Evolutionary conservation across 2,888 invertebrate species (phyloP).

Genomic region (Platycnemis pennipes): DNA sequence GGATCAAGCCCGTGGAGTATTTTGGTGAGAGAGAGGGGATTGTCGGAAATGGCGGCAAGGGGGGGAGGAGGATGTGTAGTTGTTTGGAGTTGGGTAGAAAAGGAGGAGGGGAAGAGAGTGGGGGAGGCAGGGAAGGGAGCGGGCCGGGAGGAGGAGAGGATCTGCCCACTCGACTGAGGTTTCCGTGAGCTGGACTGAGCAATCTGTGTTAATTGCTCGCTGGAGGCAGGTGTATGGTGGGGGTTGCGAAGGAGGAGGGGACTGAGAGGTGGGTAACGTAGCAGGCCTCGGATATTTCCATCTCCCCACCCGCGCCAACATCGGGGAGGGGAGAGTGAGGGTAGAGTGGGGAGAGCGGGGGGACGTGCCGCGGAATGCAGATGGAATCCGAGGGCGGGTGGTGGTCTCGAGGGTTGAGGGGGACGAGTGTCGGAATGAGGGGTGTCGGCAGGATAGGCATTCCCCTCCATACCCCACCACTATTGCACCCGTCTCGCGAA

Average conservation of each 20-base stretch:
- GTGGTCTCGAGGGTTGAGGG: background rate
- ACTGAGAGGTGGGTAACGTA: background rate
- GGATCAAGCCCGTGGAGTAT: background rate
- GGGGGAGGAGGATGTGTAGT: background rate
- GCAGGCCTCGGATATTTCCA: background rate
- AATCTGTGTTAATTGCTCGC: constrained; percentile 67
- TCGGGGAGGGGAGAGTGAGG: background rate
- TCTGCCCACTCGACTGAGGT: constrained; percentile 54
- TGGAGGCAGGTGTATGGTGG: constrained; percentile 58
- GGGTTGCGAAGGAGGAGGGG: background rate
- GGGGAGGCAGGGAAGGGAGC: background rate
- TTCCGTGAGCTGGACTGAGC: constrained; percentile 57
- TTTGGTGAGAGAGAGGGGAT: background rate
- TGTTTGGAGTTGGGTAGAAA: background rate
- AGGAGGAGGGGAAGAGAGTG: background rate
- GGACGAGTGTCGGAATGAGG: background rate
- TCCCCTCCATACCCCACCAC: background rate
- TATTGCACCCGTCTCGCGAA: background rate
- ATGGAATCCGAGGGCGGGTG: background rate
- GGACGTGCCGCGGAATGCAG: background rate
- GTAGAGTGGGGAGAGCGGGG: background rate
- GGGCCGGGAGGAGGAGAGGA: background rate
- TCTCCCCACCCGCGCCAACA: background rate
- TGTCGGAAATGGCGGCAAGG: background rate
- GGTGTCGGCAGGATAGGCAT: background rate